Percentiles rank a stretch among this genome's conserved stretches.
These are phyloP conservation scores for Agelaius tricolor DNA, from an alignment of 2,113 vertebrate genomes.

Conservation along the genomic window DNA sequence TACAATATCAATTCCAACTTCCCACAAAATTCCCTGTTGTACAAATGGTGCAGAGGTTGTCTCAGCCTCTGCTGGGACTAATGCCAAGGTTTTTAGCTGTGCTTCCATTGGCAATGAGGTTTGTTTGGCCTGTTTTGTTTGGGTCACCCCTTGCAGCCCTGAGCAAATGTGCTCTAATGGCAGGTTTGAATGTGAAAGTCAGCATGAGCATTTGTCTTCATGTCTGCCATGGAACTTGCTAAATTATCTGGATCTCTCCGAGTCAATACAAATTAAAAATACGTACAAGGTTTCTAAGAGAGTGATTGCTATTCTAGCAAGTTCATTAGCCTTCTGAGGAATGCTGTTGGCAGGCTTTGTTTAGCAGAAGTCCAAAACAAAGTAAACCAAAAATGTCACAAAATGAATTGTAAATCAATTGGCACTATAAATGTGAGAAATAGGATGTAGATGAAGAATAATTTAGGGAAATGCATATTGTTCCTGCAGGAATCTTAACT, in stretches of 20 bases:
- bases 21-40: background rate
- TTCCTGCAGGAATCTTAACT: conserved; percentile 1
- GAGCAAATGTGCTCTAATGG: conserved; percentile 21
- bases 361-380: conserved; percentile 44
- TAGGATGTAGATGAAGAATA: background rate
- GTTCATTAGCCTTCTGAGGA: conserved; percentile 63
- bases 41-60: background rate
- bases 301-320: conserved; percentile 50
- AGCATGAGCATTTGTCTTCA: conserved; percentile 42
- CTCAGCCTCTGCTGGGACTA: background rate
- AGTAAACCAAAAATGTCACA: conserved; percentile 63
- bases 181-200: conserved; percentile 35
- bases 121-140: background rate
- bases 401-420: conserved; percentile 61
- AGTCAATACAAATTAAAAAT: conserved; percentile 57
- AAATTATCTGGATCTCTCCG: conserved; percentile 34
- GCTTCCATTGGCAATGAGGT: background rate
- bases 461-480: conserved; percentile 30
- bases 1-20: background rate
- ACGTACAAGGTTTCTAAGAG: conserved; percentile 20
- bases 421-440: conserved; percentile 30
- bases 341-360: conserved; percentile 52
- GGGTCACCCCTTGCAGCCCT: background rate
- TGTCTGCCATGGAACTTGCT: conserved; percentile 14
- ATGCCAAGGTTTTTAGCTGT: background rate